These are phyloP conservation scores for Drosophila algonquin DNA, from an alignment of 2,888 invertebrate genomes.

Conservation along the genomic window DNA sequence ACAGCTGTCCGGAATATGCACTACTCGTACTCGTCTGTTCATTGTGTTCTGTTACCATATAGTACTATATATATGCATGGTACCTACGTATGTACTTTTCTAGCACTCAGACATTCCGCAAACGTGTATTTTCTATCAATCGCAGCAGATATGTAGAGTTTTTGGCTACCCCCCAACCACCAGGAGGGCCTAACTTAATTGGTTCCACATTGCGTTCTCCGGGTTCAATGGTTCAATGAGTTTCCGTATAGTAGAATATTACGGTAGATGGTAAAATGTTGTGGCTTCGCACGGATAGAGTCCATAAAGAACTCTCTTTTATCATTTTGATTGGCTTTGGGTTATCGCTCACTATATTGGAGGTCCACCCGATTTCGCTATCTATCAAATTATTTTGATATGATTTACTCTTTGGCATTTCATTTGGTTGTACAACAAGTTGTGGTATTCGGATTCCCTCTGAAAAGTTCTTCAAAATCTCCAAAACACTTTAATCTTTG, in stretches of 20 bases:
- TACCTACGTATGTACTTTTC: neutral
- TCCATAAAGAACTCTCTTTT: constrained; percentile 21
- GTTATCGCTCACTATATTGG: constrained; percentile 23
- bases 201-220: constrained; percentile 32
- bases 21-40: neutral
- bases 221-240: neutral
- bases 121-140: constrained; percentile 11
- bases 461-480: neutral
- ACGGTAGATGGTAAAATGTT: constrained; percentile 16
- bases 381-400: neutral
- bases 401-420: constrained; percentile 3
- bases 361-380: neutral
- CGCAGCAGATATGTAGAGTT: neutral
- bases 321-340: constrained; percentile 24
- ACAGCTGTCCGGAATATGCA: constrained; percentile 13
- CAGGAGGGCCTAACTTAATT: constrained; percentile 45
- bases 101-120: constrained; percentile 7
- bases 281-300: constrained; percentile 22
- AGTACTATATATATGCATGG: neutral
- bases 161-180: neutral
- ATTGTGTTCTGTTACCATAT: neutral
- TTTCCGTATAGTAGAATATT: no score
- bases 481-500: neutral
- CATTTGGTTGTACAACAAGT: constrained; percentile 11
- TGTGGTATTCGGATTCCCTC: neutral